Conservation (phyloP, 2,888 invertebrate genomes). For the Agonum fuliginosum region DNA sequence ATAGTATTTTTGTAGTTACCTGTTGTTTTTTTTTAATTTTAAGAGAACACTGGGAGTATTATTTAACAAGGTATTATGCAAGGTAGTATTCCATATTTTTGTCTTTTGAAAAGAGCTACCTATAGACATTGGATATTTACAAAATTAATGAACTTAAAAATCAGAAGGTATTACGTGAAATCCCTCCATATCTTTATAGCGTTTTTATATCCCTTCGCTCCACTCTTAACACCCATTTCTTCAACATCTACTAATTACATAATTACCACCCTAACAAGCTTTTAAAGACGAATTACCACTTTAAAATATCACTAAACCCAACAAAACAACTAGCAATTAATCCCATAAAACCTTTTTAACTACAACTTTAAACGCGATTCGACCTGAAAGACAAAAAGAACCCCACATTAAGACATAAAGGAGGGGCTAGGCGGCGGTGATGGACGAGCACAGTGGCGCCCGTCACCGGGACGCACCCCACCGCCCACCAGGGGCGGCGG, state of each 20-base stretch:
- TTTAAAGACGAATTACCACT: not conserved
- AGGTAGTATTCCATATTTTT: no score
- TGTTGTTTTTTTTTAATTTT: no score
- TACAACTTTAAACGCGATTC: conserved; percentile 8
- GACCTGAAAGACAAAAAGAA: conserved; percentile 21
- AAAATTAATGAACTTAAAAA: no score
- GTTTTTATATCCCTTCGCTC: no score
- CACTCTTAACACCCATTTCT: not conserved
- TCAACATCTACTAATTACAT: not conserved
- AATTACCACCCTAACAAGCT: not conserved
- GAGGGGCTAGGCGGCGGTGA: conserved; percentile 23
- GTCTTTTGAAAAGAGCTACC: no score
- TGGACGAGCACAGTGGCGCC: conserved; percentile 36
- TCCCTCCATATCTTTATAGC: no score
- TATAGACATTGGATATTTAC: no score
- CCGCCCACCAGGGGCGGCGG: conserved; percentile 54
- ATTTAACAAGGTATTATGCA: no score
- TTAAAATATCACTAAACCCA: not conserved
- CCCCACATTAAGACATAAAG: conserved; percentile 22
- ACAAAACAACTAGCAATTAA: conserved; percentile 6
- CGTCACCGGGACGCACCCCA: conserved; percentile 21
- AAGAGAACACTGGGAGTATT: no score
- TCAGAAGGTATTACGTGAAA: no score
- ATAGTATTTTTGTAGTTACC: no score
- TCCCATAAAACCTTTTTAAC: conserved; percentile 1